Base-by-base conservation (phyloP, 2,888 invertebrate species). In the Oligia fasciuncula region DNA sequence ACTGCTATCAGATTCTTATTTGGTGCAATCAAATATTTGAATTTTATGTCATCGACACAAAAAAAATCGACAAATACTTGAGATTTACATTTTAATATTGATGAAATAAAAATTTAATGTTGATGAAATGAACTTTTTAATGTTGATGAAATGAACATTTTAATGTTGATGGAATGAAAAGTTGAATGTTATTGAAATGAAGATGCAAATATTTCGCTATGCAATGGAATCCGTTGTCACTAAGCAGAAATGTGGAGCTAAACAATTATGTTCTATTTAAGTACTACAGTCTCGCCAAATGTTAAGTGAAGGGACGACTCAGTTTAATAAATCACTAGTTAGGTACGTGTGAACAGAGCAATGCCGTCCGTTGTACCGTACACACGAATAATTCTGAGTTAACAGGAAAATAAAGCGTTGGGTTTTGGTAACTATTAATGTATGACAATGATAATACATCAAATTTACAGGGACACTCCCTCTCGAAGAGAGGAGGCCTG, bases 231-330 rank as follows among this genome's bases (percentile, higher is more conserved):
- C 57, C 29, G 9, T 71, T 68, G 63, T 49, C 51, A 60, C 14
- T 54, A 35, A 51, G 14, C 57, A 74, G 51, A 76, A 84, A 85
- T 83, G 49, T 77, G 66, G 63, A 73, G 51, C 73, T 29, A 43
- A 54, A 60, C 17, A 60, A 40, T 66, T 63, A 65, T 62, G 54
- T 82, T 76, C 66, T 71, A 80, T 75, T 80, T 81, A 76, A 43
- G 65, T n/a, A n/a, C 40, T 5, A 40, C 76, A 71, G 62, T 88
- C 81, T 84, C 85, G 86, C 86, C 87, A 90, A 91, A 85, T 85
- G 86, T 86, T 85, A 90, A 90, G 91, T 91, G 91, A 92, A 92
- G 90, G 91, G 91, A 86, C 83, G 67, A 71, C 46, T 79, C 74
- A 57, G 57, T 71, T 54, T 13, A 76, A 76, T 79, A 87, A 85